These are phyloP conservation scores for Peromyscus nudipes DNA, from an alignment of 2,797 vertebrate species.

Conservation along the genomic window DNA sequence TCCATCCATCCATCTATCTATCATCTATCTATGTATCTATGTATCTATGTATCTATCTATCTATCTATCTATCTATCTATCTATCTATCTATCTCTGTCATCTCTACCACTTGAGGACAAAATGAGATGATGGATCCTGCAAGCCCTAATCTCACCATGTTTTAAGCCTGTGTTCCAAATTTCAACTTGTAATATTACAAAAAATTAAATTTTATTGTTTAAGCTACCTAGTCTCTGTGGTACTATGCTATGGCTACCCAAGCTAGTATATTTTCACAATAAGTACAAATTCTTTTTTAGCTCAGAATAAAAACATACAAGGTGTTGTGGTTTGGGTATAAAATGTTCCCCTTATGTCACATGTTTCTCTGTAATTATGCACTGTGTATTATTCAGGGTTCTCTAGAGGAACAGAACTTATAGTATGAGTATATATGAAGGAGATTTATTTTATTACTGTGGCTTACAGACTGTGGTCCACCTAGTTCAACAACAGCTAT, in stretches of 20 bases:
- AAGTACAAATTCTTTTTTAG: slow-evolving; percentile 11
- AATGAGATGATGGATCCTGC: not conserved
- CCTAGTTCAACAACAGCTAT: not conserved
- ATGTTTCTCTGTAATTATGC: not conserved
- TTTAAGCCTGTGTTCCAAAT: not conserved
- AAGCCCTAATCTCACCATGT: not conserved
- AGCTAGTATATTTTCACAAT: not conserved
- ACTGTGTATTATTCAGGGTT: not conserved
- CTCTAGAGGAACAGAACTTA: not conserved
- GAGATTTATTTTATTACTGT: not conserved
- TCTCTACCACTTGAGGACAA: not conserved
- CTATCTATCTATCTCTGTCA: not conserved
- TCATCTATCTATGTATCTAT: not conserved
- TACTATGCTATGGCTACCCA: not conserved
- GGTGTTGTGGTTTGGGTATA: not conserved
- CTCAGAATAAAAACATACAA: not conserved
- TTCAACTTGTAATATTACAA: not conserved
- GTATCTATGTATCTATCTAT: too few species aligned
- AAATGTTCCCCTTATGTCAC: not conserved
- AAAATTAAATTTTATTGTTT: slow-evolving; percentile 9
- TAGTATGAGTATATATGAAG: not conserved
- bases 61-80: not conserved
- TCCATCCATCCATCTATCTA: not conserved
- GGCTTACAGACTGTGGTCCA: not conserved
- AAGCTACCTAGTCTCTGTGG: not conserved